Evolutionary conservation across 2,888 invertebrate species (phyloP).

Genomic region (Cerastoderma edule): DNA sequence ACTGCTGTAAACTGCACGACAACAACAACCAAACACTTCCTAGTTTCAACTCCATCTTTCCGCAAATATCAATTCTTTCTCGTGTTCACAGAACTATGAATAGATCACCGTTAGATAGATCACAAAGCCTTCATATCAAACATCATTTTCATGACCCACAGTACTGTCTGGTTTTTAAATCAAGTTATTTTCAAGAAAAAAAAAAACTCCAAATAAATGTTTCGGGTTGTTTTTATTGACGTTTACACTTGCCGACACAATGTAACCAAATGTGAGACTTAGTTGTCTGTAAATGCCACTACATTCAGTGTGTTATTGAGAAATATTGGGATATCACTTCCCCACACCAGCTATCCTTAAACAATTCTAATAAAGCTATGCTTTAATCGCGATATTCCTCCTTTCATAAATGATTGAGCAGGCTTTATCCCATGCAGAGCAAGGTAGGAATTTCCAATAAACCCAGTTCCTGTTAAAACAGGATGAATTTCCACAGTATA

Average conservation of each 20-base stretch:
- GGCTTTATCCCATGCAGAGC: background rate
- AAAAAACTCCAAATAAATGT: background rate
- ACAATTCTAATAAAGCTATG: background rate
- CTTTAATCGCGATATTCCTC: constrained; percentile 3
- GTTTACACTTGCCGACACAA: background rate
- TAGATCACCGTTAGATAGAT: too few species aligned
- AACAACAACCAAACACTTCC: constrained; percentile 56
- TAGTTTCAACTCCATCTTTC: constrained; percentile 49
- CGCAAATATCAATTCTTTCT: background rate
- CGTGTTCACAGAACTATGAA: too few species aligned
- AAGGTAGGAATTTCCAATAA: constrained; percentile 18
- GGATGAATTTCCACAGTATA: constrained; percentile 8
- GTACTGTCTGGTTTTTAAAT: too few species aligned
- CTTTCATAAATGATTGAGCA: constrained; percentile 17
- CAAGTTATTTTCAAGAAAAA: background rate
- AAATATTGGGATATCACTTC: constrained; percentile 13
- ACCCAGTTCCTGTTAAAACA: background rate
- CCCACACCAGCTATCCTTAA: constrained; percentile 2
- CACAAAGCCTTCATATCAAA: too few species aligned
- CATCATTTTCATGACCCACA: too few species aligned
- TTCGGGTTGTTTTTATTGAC: background rate
- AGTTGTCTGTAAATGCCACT: background rate
- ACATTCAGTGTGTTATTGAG: constrained; percentile 11
- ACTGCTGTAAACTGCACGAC: constrained; percentile 61
- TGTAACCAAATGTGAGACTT: background rate